Conservation (phyloP, 2,113 vertebrate species). For the Butorides virescens region DNA sequence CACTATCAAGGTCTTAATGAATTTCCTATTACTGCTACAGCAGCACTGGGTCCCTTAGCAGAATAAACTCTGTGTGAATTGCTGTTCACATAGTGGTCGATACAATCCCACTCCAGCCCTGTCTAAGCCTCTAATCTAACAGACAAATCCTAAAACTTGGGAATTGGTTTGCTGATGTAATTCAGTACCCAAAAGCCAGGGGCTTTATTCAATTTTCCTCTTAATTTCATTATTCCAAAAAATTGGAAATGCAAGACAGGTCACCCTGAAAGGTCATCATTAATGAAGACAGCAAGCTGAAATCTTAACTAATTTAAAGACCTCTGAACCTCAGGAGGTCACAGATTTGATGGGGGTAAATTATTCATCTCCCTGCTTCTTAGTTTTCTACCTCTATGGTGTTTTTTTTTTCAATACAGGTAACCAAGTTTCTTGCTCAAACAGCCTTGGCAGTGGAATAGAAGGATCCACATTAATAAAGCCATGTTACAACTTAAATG, state of each 20-base stretch:
- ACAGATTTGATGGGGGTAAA: neutral
- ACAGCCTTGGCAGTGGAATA: conserved; percentile 23
- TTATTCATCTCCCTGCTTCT: neutral
- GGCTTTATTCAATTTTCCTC: neutral
- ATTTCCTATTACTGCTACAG: neutral
- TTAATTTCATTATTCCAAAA: neutral
- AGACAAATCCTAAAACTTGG: neutral
- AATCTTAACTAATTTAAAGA: neutral
- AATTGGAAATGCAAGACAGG: neutral
- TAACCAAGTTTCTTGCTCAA: conserved; percentile 38
- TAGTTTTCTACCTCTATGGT: neutral
- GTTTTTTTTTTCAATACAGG: conserved; percentile 28
- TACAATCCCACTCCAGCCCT: neutral
- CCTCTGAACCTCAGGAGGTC: neutral
- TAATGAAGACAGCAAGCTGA: neutral
- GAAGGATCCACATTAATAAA: conserved; percentile 15
- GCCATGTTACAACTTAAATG: neutral
- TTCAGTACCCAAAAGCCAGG: neutral
- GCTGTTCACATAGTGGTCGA: neutral
- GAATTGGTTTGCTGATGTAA: neutral
- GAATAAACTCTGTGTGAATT: neutral
- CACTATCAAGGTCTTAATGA: neutral
- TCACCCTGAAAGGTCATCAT: neutral
- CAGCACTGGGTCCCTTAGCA: neutral
- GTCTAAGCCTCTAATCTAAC: neutral